Conservation (phyloP, 2,113 vertebrate genomes). For the Actenoides hombroni region DNA sequence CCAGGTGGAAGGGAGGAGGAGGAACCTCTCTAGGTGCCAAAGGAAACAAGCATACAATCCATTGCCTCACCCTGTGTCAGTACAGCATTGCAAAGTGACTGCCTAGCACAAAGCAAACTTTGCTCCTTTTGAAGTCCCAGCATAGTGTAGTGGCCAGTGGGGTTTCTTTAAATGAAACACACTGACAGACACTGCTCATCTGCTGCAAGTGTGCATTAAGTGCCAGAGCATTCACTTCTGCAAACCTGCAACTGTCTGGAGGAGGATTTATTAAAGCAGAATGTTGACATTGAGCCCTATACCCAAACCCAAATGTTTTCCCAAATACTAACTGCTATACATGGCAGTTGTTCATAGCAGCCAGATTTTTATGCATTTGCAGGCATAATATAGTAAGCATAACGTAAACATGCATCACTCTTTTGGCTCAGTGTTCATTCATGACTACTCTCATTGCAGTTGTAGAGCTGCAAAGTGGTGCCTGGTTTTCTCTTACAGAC, state of each 20-base stretch:
- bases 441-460: slow-evolving; percentile 43
- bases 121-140: background rate
- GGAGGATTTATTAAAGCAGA: background rate
- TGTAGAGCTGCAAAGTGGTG: slow-evolving; percentile 57
- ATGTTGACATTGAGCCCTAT: background rate
- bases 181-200: background rate
- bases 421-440: slow-evolving; percentile 63
- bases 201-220: background rate
- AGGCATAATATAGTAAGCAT: slow-evolving; percentile 65
- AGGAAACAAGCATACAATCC: background rate
- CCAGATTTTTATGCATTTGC: slow-evolving; percentile 7
- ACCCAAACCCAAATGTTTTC: background rate
- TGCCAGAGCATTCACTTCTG: background rate
- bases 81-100: background rate
- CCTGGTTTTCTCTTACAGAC: slow-evolving; percentile 73
- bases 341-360: slow-evolving; percentile 22
- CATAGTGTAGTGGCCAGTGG: too few species aligned
- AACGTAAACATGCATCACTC: slow-evolving; percentile 66
- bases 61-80: background rate
- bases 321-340: background rate
- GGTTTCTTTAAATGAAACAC: background rate
- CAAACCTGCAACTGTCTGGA: background rate
- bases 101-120: background rate
- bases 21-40: background rate
- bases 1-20: background rate